Evolutionary conservation across 2,888 invertebrate genomes (phyloP).

Genomic region (Operophtera brumata): DNA sequence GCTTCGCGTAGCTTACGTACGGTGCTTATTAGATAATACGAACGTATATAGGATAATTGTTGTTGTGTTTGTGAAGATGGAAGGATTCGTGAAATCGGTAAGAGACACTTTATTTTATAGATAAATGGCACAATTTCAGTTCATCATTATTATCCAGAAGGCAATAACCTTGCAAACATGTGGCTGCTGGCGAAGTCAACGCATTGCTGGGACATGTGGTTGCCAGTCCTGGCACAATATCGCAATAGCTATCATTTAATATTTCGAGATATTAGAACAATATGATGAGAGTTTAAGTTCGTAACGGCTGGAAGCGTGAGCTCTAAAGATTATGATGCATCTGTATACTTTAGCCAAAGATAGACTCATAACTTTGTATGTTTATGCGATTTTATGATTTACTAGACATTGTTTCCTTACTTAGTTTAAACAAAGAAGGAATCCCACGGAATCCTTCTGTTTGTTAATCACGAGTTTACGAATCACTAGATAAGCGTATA

Average conservation of each 20-base stretch:
- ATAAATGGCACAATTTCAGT: slow-evolving; percentile 29
- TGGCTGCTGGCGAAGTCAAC: slow-evolving; percentile 64
- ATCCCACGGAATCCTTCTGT: too few relatives aligned
- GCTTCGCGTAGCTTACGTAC: slow-evolving; percentile 74
- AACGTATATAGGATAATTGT: slow-evolving; percentile 26
- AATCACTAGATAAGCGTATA: too few relatives aligned
- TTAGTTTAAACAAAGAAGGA: too few relatives aligned
- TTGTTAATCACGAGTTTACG: too few relatives aligned
- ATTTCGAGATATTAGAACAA: slow-evolving; percentile 25
- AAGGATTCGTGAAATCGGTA: slow-evolving; percentile 45
- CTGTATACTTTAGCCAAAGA: neutral
- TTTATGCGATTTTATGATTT: neutral
- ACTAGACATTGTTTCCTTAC: neutral
- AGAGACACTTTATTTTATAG: slow-evolving; percentile 37
- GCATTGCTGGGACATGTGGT: slow-evolving; percentile 69
- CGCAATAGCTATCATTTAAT: slow-evolving; percentile 29
- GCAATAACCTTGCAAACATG: slow-evolving; percentile 68
- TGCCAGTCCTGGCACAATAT: slow-evolving; percentile 59
- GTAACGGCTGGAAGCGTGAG: slow-evolving; percentile 18
- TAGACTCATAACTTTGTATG: neutral
- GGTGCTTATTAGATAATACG: slow-evolving; percentile 66
- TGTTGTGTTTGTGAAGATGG: slow-evolving; percentile 39
- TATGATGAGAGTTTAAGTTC: slow-evolving; percentile 21
- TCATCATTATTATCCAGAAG: slow-evolving; percentile 45
- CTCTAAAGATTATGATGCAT: neutral